Conservation (phyloP, 2,888 invertebrate genomes). For the Deroplatys truncata region DNA sequence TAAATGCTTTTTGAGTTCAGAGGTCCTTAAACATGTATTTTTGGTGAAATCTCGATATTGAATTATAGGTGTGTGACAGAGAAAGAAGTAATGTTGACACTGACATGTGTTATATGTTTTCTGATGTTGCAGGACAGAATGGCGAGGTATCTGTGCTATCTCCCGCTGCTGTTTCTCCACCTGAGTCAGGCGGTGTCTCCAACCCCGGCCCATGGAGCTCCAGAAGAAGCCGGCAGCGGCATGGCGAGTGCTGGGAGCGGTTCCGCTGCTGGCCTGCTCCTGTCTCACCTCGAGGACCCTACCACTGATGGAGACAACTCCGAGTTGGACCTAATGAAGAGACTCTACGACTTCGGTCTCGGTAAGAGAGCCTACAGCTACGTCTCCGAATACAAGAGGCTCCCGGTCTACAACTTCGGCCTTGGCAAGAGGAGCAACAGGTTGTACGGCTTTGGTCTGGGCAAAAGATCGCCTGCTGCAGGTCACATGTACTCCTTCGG, state of each 20-base stretch:
- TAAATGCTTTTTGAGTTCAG: too few relatives aligned
- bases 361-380: constrained; percentile 55
- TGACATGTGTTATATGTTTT: background rate
- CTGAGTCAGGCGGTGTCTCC: background rate
- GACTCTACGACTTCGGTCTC: constrained; percentile 29
- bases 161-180: background rate
- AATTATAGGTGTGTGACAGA: too few relatives aligned
- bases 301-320: constrained; percentile 26
- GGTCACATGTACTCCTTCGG: constrained; percentile 32
- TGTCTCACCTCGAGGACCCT: background rate
- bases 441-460: constrained; percentile 65
- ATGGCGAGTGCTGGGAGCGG: background rate
- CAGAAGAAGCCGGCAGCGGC: background rate
- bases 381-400: constrained; percentile 59
- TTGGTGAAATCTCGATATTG: too few relatives aligned
- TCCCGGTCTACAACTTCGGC: constrained; percentile 51
- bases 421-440: constrained; percentile 45
- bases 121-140: background rate
- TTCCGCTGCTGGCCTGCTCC: background rate
- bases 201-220: background rate
- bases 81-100: too few relatives aligned
- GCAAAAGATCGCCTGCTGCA: constrained; percentile 51
- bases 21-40: too few relatives aligned
- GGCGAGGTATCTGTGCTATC: background rate
- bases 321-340: constrained; percentile 26